A percentile compares a stretch with the other conserved stretches of the same genome.
Conservation (phyloP, 2,888 invertebrate genomes). For the Andrena marginata region DNA sequence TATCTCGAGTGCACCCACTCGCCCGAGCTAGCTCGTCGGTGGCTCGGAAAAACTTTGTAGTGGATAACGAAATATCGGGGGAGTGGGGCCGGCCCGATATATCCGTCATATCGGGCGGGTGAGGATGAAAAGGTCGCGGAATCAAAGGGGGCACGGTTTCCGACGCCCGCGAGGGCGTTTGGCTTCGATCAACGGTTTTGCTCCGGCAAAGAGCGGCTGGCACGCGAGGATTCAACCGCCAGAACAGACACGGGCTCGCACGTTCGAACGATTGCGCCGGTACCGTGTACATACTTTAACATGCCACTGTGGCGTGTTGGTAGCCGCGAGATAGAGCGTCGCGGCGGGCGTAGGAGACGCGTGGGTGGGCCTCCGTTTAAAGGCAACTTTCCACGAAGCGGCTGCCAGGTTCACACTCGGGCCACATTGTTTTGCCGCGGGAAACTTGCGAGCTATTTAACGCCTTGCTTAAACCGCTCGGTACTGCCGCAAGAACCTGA, state of each 20-base stretch:
- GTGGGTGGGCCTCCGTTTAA: conserved; percentile 57
- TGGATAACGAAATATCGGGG: conserved; percentile 23
- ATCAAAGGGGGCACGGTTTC: conserved; percentile 35
- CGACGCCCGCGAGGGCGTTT: conserved; percentile 3
- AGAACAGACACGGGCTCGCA: conserved; percentile 1
- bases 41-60: conserved; percentile 32
- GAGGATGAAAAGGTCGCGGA: conserved; percentile 34
- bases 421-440: conserved; percentile 81
- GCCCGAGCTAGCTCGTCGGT: neutral
- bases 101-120: conserved; percentile 27
- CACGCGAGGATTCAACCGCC: conserved; percentile 1
- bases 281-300: neutral
- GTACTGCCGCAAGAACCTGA: conserved; percentile 75
- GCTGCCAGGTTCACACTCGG: conserved; percentile 78
- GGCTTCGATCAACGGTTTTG: conserved; percentile 12
- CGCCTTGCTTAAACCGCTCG: conserved; percentile 80
- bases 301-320: neutral
- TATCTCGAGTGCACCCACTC: conserved; percentile 11
- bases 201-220: conserved; percentile 1
- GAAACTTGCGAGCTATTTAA: conserved; percentile 83
- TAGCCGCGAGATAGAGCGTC: conserved; percentile 10
- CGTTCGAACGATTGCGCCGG: conserved; percentile 13
- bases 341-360: conserved; percentile 32
- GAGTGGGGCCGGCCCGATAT: conserved; percentile 17
- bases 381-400: conserved; percentile 65